These are phyloP conservation scores for Willowsia nigromaculata DNA, from an alignment of 2,888 invertebrate genomes.

Conservation along the genomic window DNA sequence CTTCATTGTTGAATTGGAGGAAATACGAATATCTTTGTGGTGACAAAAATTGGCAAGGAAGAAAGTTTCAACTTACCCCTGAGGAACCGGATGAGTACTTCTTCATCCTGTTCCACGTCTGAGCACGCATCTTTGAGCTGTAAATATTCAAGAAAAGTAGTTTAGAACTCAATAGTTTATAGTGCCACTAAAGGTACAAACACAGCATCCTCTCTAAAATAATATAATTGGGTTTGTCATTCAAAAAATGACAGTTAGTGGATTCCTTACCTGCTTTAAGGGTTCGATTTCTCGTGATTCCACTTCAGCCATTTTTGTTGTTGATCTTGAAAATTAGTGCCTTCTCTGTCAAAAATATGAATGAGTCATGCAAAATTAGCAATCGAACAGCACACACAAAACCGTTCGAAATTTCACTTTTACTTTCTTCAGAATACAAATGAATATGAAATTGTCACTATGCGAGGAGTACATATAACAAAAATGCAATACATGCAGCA, in stretches of 20 bases:
- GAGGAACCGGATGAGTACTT: slow-evolving; percentile 58
- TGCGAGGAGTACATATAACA: no score
- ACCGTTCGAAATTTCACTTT: neutral
- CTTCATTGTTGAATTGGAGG: neutral
- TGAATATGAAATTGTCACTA: no score
- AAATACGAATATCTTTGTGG: neutral
- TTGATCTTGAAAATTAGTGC: neutral
- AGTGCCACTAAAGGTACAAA: neutral
- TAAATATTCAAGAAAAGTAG: neutral
- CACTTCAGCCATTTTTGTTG: slow-evolving; percentile 31
- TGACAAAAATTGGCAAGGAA: no score
- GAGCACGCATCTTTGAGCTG: slow-evolving; percentile 53
- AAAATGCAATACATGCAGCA: no score
- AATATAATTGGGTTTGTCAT: no score
- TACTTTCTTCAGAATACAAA: no score
- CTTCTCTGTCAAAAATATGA: neutral
- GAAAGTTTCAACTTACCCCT: slow-evolving; percentile 44
- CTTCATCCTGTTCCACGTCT: slow-evolving; percentile 59
- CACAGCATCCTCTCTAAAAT: neutral
- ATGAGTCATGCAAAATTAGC: neutral
- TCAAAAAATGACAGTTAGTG: neutral
- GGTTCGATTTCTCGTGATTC: slow-evolving; percentile 55
- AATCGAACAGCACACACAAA: neutral
- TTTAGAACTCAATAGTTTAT: neutral
- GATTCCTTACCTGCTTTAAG: slow-evolving; percentile 50